Percentiles rank a stretch among this genome's conserved stretches.
Evolutionary conservation across 2,113 vertebrate species (phyloP).

Genomic region (Mustelus asterias): DNA sequence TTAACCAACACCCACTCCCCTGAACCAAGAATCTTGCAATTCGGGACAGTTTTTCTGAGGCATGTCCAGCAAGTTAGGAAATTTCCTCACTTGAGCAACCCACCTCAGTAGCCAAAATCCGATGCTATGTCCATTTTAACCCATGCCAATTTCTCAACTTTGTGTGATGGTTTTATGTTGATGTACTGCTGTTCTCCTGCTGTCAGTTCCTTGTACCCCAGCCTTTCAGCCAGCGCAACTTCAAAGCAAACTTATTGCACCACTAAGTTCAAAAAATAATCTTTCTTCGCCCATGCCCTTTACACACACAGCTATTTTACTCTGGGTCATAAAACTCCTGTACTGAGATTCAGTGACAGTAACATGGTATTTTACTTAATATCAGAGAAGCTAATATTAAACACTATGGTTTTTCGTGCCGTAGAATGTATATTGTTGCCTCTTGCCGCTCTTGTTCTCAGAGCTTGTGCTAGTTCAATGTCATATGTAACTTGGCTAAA

Average conservation of each 20-base stretch:
- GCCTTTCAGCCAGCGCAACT: background rate
- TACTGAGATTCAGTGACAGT: background rate
- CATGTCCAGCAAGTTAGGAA: no score
- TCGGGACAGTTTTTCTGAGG: no score
- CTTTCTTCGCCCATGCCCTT: background rate
- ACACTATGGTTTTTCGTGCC: background rate
- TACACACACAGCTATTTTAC: background rate
- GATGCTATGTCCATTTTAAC: background rate
- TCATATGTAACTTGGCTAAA: background rate
- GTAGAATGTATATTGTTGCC: background rate
- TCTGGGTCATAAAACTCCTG: background rate
- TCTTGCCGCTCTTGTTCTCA: background rate
- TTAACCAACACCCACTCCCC: no score
- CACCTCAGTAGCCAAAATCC: no score
- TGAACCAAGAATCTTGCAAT: no score
- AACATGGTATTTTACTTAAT: background rate
- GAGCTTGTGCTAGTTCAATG: background rate
- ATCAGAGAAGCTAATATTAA: background rate
- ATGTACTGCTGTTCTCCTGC: background rate
- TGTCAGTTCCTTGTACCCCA: background rate
- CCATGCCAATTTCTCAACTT: background rate
- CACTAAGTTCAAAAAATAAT: background rate
- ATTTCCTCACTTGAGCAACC: no score
- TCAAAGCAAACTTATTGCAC: background rate
- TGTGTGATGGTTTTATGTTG: background rate